Conservation (phyloP, 2,888 invertebrate genomes). For the Heliconius charithonia region DNA sequence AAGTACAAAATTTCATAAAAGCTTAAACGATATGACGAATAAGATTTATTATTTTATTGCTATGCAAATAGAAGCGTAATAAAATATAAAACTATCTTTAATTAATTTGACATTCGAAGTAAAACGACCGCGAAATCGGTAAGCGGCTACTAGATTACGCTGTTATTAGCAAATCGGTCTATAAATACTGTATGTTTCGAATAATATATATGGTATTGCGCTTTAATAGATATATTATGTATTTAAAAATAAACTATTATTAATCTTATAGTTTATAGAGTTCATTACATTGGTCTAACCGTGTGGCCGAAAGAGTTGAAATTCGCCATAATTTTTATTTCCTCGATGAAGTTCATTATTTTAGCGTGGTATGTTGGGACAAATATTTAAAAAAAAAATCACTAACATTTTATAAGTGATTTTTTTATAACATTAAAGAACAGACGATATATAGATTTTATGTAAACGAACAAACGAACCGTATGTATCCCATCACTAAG, state of each 20-base stretch:
- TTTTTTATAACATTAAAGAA: too few species aligned
- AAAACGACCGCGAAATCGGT: slow-evolving; percentile 17
- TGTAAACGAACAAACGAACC: too few species aligned
- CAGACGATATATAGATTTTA: too few species aligned
- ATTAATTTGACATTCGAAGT: slow-evolving; percentile 33
- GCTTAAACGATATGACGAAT: neutral
- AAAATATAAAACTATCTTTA: slow-evolving; percentile 21
- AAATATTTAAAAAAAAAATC: too few species aligned
- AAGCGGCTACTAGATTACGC: slow-evolving; percentile 29
- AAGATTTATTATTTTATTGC: slow-evolving; percentile 11
- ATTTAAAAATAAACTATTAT: too few species aligned
- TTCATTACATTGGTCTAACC: neutral
- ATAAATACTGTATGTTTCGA: slow-evolving; percentile 12
- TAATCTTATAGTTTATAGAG: neutral
- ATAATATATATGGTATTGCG: neutral
- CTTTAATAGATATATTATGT: neutral
- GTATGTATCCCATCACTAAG: too few species aligned
- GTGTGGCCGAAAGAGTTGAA: too few species aligned
- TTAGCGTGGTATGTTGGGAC: neutral
- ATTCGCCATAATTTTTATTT: too few species aligned
- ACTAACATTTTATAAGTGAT: too few species aligned
- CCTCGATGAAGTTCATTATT: neutral
- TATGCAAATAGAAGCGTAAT: slow-evolving; percentile 9
- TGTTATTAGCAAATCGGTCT: slow-evolving; percentile 16
- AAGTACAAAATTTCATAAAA: neutral